Evolutionary conservation across 2,888 invertebrate genomes (phyloP).

Genomic region (Drosophila subquinaria): DNA sequence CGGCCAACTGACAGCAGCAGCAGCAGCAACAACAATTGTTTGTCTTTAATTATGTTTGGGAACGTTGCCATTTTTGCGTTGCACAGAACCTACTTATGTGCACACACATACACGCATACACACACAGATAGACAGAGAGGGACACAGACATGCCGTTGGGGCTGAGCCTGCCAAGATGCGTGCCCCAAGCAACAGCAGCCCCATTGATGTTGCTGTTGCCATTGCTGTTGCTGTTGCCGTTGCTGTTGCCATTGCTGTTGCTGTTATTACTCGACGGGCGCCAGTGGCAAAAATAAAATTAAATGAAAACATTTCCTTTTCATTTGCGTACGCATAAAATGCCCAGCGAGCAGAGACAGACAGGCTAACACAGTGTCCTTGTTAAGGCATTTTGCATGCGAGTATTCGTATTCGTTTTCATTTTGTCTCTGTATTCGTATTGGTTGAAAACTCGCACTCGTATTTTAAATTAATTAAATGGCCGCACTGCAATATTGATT

Average conservation of each 20-base stretch:
- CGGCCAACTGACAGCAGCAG: conserved; percentile 45
- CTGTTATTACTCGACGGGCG: conserved; percentile 70
- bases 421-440: background rate
- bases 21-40: conserved; percentile 66
- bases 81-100: conserved; percentile 67
- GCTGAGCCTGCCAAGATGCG: conserved; percentile 38
- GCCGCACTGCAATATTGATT: conserved; percentile 70
- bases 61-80: conserved; percentile 67
- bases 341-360: conserved; percentile 36
- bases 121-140: background rate
- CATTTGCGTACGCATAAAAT: conserved; percentile 78
- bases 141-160: conserved; percentile 16
- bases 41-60: conserved; percentile 81
- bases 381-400: conserved; percentile 50
- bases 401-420: conserved; percentile 7
- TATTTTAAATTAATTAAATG: conserved; percentile 77
- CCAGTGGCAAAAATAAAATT: conserved; percentile 81
- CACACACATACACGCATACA: conserved; percentile 19
- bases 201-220: conserved; percentile 38
- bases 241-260: conserved; percentile 59
- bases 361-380: conserved; percentile 47
- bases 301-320: conserved; percentile 83
- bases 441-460: conserved; percentile 43
- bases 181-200: conserved; percentile 25
- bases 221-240: conserved; percentile 66